These are phyloP conservation scores for Argopecten irradians DNA, from an alignment of 1,140 invertebrate species.

Conservation along the genomic window DNA sequence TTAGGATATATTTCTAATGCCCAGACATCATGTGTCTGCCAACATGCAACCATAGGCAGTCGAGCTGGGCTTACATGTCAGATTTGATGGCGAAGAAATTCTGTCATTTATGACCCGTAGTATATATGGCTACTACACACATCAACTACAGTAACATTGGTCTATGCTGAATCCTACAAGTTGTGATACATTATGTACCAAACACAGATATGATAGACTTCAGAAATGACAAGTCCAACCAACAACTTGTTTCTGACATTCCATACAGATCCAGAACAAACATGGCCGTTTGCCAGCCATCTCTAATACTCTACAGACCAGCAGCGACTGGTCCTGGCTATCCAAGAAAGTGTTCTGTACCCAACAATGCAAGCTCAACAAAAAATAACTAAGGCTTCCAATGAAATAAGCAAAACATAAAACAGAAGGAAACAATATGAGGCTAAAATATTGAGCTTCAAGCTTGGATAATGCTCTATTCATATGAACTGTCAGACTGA, in stretches of 20 bases:
- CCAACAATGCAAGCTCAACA: not conserved
- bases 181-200: not conserved
- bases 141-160: not conserved
- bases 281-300: not conserved
- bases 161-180: not conserved
- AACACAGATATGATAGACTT: not conserved
- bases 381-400: no score
- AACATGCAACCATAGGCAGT: not conserved
- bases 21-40: not conserved
- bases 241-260: conserved; percentile 11
- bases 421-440: no score
- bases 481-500: no score
- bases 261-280: conserved; percentile 7
- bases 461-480: no score
- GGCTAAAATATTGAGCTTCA: no score
- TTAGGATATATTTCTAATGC: no score
- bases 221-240: not conserved
- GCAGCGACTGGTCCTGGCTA: not conserved
- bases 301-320: not conserved
- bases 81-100: not conserved
- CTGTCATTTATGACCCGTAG: not conserved
- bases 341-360: not conserved
- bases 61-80: not conserved
- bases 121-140: not conserved
- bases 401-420: no score